These are phyloP conservation scores for Leistus spinibarbis DNA, from an alignment of 2,888 invertebrate genomes.

Conservation along the genomic window DNA sequence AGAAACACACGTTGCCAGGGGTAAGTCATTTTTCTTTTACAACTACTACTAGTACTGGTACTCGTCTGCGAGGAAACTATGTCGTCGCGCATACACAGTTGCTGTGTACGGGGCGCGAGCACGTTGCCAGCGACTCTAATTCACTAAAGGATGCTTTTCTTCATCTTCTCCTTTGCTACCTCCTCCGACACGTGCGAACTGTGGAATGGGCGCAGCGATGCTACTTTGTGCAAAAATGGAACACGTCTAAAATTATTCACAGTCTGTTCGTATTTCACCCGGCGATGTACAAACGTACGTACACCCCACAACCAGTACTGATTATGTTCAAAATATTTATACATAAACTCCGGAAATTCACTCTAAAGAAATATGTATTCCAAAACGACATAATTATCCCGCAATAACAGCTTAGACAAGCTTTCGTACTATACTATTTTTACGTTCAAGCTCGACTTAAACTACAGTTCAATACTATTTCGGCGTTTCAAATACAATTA, in stretches of 20 bases:
- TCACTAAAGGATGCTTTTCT: slow-evolving; percentile 16
- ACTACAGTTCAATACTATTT: too few species aligned
- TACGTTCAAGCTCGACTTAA: too few species aligned
- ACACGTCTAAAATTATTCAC: slow-evolving; percentile 6
- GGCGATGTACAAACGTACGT: neutral
- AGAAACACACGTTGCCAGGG: slow-evolving; percentile 98
- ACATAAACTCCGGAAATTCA: neutral
- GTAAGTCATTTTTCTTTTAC: slow-evolving; percentile 67
- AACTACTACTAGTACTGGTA: too few species aligned
- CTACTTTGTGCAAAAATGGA: slow-evolving; percentile 9
- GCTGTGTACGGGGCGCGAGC: neutral
- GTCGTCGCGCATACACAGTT: neutral
- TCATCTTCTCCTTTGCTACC: neutral
- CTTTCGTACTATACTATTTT: too few species aligned
- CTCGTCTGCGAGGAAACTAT: too few species aligned
- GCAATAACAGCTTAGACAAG: too few species aligned
- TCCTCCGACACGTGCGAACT: slow-evolving; percentile 8
- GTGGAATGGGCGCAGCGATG: neutral
- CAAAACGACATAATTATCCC: neutral
- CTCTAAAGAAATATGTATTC: neutral
- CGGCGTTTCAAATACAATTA: too few species aligned
- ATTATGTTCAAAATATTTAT: neutral
- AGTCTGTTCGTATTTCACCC: neutral
- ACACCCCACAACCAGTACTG: neutral
- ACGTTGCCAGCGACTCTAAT: slow-evolving; percentile 8